Conservation (phyloP, 2,113 vertebrate species). For the Pelobates fuscus region DNA sequence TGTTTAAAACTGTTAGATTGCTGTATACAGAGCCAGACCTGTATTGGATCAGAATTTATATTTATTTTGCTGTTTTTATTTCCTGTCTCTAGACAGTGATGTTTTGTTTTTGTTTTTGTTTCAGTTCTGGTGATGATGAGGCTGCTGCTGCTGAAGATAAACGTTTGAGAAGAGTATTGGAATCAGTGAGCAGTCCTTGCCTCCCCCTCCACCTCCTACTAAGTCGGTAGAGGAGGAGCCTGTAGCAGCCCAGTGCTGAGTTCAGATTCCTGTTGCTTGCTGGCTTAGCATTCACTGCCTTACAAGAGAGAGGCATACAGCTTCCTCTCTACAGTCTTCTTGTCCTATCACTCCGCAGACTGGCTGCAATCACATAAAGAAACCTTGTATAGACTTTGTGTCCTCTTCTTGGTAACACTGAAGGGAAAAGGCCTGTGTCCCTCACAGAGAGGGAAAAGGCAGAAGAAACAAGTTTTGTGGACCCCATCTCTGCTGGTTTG, state of each 20-base stretch:
- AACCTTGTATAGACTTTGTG: background rate
- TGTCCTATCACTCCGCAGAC: background rate
- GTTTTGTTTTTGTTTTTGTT: constrained; percentile 43
- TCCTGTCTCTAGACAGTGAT: no score
- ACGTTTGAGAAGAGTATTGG: constrained; percentile 29
- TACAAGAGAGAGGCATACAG: constrained; percentile 1
- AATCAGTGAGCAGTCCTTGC: background rate
- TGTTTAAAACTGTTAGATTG: no score
- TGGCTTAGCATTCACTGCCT: constrained; percentile 25
- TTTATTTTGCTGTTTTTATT: no score
- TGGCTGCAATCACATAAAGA: background rate
- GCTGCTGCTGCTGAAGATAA: constrained; percentile 1
- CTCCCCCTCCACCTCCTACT: constrained; percentile 27
- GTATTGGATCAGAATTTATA: no score
- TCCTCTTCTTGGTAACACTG: background rate
- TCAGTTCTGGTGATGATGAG: constrained; percentile 34
- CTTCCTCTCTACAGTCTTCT: background rate
- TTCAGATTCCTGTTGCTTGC: constrained; percentile 41
- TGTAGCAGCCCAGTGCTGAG: constrained; percentile 23
- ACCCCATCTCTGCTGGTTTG: constrained; percentile 65
- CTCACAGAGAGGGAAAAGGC: background rate
- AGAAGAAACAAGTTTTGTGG: background rate
- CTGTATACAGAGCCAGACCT: no score
- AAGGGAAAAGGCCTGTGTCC: background rate
- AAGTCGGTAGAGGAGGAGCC: constrained; percentile 35